These are phyloP conservation scores for Phenganax subtilis DNA, from an alignment of 92 coral and sea anemone species.

Conservation along the genomic window DNA sequence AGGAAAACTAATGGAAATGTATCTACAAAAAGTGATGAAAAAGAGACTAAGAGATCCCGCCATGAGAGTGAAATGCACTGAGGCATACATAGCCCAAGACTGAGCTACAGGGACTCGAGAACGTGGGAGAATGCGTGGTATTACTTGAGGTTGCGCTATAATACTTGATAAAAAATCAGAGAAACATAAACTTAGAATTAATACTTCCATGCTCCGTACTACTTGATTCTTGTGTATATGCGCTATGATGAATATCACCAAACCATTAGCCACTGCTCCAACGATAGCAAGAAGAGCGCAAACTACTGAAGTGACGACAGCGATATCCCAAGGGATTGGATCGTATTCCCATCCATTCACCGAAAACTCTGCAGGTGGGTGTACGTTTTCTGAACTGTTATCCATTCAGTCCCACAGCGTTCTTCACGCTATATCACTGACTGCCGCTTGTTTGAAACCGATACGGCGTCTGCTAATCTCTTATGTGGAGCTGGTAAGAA, in stretches of 20 bases:
- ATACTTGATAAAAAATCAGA: slow-evolving; percentile 16
- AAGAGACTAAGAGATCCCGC: slow-evolving; percentile 22
- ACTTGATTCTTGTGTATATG: background rate
- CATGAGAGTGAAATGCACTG: slow-evolving; percentile 5
- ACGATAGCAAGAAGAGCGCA: slow-evolving; percentile 2
- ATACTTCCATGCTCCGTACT: background rate
- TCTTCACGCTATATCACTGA: too few species aligned
- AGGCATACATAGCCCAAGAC: background rate
- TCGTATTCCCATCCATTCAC: background rate
- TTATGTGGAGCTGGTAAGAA: too few species aligned
- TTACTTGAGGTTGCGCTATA: background rate
- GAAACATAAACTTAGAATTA: slow-evolving; percentile 8
- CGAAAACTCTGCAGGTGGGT: too few species aligned
- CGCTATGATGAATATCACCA: slow-evolving; percentile 4
- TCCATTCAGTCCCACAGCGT: background rate
- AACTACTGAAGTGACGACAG: background rate
- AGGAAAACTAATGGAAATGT: background rate
- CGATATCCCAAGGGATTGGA: slow-evolving; percentile 12
- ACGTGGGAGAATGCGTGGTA: slow-evolving; percentile 17
- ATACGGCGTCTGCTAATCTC: too few species aligned
- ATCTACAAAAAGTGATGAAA: background rate
- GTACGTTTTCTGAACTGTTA: background rate
- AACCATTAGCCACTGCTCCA: slow-evolving; percentile 17
- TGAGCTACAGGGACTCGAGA: background rate
- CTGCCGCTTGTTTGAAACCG: too few species aligned